Evolutionary conservation across 2,888 invertebrate genomes (phyloP).

Genomic region (Yponomeuta plumbellus): DNA sequence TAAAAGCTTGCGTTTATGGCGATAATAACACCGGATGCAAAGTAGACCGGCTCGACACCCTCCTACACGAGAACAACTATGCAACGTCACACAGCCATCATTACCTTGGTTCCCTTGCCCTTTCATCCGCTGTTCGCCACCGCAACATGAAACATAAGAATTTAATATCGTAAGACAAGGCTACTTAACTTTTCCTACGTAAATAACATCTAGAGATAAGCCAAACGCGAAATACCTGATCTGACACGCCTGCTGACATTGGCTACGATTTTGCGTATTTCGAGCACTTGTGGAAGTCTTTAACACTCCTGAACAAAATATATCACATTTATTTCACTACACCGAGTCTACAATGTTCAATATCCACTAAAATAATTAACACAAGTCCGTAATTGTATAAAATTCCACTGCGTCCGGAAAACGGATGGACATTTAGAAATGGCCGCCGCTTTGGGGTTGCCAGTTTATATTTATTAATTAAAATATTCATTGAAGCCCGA

Average conservation of each 20-base stretch:
- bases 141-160: slow-evolving; percentile 76
- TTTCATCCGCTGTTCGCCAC: slow-evolving; percentile 84
- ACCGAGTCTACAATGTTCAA: slow-evolving; percentile 59
- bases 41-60: slow-evolving; percentile 61
- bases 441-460: slow-evolving; percentile 52
- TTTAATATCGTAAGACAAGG: slow-evolving; percentile 37
- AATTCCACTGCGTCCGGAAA: slow-evolving; percentile 45
- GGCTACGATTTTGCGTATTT: slow-evolving; percentile 79
- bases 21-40: slow-evolving; percentile 47
- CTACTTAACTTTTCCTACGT: slow-evolving; percentile 2
- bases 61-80: slow-evolving; percentile 55
- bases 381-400: slow-evolving; percentile 49
- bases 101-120: slow-evolving; percentile 90
- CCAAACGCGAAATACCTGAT: slow-evolving; percentile 81
- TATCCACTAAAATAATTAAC: slow-evolving; percentile 53
- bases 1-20: slow-evolving; percentile 43
- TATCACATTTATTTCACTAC: slow-evolving; percentile 72
- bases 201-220: slow-evolving; percentile 7
- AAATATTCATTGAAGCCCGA: too few relatives aligned
- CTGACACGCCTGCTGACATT: slow-evolving; percentile 95
- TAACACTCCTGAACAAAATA: slow-evolving; percentile 59
- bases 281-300: slow-evolving; percentile 69
- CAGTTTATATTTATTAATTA: slow-evolving; percentile 27
- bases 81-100: slow-evolving; percentile 65
- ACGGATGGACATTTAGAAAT: slow-evolving; percentile 64